Base-by-base conservation (phyloP, 2,797 vertebrate genomes). In the Gymnopithys bicolor region DNA sequence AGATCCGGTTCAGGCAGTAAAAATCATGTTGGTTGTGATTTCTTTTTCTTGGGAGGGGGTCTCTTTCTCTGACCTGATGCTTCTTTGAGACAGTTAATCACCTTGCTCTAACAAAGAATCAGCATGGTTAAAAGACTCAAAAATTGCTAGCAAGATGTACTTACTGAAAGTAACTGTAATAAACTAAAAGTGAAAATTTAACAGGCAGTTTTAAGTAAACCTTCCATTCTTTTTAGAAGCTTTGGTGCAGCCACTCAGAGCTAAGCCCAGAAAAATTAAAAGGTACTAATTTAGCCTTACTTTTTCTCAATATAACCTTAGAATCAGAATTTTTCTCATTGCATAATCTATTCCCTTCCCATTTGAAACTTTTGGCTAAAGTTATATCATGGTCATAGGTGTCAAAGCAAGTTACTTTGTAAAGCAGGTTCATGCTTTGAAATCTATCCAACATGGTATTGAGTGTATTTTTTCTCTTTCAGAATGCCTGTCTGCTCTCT, bases 371-470 rank as follows among this genome's bases (percentile, higher is more conserved):
- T 48, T 32, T 52, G 16, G 6, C 18, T 35, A 10, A 85, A 82
- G 46, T 27, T 5, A 2, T 11, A 21, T 33, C 10, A 0, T 5
- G 11, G 19, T 24, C 23, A 33, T 4, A 58, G 52, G 11, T 49
- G 11, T 69, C 21, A 28, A 39, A 68, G 12, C 12, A 60, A 59
- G 5, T 9, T 33, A 3, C 35, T 60, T 56, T 49, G 41, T 69
- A 79, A 75, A 75, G 32, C 5, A 39, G 11, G 23, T 71, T 89
- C 22, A 45, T 9, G 6, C 23, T 53, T 39, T 32, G 45, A 59
- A 52, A 60, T 43, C 35, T 19, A 3, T 45, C 52, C 33, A 23
- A 25, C 0, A 0, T 13, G 37, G 23, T 27, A 41, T 30, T n/a
- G 18, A 25, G 13, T 33, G 14, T 27, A 10, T 5, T 76, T 71